Percentiles rank a stretch among this genome's conserved stretches.
These are phyloP conservation scores for Oncorhynchus masou DNA, from an alignment of 2,113 vertebrate species.

Conservation along the genomic window DNA sequence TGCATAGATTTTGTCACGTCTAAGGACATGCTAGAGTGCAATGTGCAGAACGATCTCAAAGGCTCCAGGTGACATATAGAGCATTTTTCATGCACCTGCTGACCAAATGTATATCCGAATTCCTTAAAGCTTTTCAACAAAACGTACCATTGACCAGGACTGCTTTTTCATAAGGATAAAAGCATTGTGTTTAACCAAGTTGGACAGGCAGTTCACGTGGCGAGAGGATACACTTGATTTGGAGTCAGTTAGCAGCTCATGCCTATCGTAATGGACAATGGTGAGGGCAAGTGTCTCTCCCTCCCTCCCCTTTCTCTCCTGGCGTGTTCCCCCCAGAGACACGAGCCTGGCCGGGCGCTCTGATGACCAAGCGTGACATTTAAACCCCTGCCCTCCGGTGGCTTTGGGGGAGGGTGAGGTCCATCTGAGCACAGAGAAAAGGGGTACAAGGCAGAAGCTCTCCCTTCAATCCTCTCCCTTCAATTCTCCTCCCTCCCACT, in stretches of 20 bases:
- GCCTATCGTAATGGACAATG: slow-evolving; percentile 69
- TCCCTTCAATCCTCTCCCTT: slow-evolving; percentile 32
- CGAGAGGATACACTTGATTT: slow-evolving; percentile 71
- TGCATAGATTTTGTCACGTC: slow-evolving; percentile 56
- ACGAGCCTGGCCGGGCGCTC: slow-evolving; percentile 69
- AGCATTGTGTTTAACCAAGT: slow-evolving; percentile 54
- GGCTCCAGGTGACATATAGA: slow-evolving; percentile 48
- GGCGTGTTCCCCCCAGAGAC: slow-evolving; percentile 60
- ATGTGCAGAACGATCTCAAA: slow-evolving; percentile 18
- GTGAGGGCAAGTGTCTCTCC: slow-evolving; percentile 60
- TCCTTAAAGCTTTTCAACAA: slow-evolving; percentile 53
- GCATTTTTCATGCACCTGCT: slow-evolving; percentile 56
- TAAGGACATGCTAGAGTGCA: slow-evolving; percentile 42
- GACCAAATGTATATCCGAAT: slow-evolving; percentile 36
- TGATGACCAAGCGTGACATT: slow-evolving; percentile 77
- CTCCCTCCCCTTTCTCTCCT: slow-evolving; percentile 50
- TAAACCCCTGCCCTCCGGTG: slow-evolving; percentile 72
- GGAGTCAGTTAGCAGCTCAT: slow-evolving; percentile 73
- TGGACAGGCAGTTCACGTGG: slow-evolving; percentile 65
- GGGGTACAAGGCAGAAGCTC: slow-evolving; percentile 53
- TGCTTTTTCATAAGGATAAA: slow-evolving; percentile 49
- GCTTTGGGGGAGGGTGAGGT: slow-evolving; percentile 49
- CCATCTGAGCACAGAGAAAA: slow-evolving; percentile 61
- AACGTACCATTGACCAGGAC: slow-evolving; percentile 60
- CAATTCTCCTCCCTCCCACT: slow-evolving; percentile 11